phyloP scores from a whole-genome alignment of 2,113 vertebrate species.

The Megalops atlanticus region DNA sequence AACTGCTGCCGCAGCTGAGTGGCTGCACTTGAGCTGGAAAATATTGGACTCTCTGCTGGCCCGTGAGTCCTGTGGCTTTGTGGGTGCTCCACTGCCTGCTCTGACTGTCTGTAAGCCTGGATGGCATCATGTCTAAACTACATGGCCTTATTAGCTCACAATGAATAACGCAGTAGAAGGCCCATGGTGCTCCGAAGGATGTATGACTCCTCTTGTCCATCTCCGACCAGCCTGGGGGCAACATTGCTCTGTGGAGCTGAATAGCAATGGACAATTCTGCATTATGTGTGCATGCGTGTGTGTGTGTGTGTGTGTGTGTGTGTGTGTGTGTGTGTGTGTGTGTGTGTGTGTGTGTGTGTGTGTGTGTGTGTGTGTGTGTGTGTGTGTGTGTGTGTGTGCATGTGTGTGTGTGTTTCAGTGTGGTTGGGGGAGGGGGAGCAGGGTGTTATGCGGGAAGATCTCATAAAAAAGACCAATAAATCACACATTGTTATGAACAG shows the following conservation, averaged over 20 bases:
- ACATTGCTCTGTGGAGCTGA: background rate
- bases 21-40: conserved; percentile 1
- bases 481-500: conserved; percentile 5
- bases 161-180: background rate
- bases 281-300: background rate
- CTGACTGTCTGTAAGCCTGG: background rate
- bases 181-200: background rate
- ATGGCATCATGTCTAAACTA: background rate
- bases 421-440: background rate
- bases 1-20: background rate
- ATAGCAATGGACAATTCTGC: background rate
- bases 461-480: background rate
- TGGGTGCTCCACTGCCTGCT: background rate
- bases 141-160: background rate
- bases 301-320: background rate
- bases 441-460: background rate
- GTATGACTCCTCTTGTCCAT: background rate
- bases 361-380: background rate
- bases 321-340: background rate
- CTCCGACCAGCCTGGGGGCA: background rate
- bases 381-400: background rate
- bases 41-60: background rate
- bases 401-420: background rate
- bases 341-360: background rate
- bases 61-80: background rate